A percentile compares a stretch with the other conserved stretches of the same genome.
phyloP scores from a whole-genome alignment of 1,140 invertebrate genomes.

The Rhopalosiphum maidis region DNA sequence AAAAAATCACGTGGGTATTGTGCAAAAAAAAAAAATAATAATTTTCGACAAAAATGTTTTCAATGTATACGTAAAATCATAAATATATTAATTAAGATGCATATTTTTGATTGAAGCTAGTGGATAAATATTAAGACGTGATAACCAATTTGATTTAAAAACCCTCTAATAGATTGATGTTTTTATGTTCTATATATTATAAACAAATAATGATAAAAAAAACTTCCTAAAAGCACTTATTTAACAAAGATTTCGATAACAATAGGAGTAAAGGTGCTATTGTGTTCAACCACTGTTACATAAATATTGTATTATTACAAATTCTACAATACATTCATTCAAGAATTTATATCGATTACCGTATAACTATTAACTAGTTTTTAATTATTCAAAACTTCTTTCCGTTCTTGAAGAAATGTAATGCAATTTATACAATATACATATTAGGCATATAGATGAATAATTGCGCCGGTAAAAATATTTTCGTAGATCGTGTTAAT shows the following conservation, averaged over 20 bases:
- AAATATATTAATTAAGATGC: background rate
- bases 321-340: background rate
- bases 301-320: background rate
- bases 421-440: background rate
- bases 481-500: background rate
- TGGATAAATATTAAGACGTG: background rate
- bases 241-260: slow-evolving; percentile 5
- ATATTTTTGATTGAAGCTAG: background rate
- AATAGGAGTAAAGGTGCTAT: background rate
- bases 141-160: background rate
- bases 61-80: background rate
- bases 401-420: background rate
- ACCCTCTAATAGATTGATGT: background rate
- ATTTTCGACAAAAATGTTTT: too few relatives aligned
- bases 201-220: background rate
- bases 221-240: background rate
- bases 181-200: background rate
- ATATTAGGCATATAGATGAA: background rate
- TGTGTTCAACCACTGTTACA: background rate
- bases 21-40: too few relatives aligned
- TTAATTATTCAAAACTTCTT: background rate
- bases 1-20: too few relatives aligned
- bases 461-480: background rate
- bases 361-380: slow-evolving; percentile 10
- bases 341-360: slow-evolving; percentile 5